Percentiles rank a stretch among this genome's conserved stretches.
These are phyloP conservation scores for Uropetala carovei DNA, from an alignment of 2,888 invertebrate species.

Conservation along the genomic window DNA sequence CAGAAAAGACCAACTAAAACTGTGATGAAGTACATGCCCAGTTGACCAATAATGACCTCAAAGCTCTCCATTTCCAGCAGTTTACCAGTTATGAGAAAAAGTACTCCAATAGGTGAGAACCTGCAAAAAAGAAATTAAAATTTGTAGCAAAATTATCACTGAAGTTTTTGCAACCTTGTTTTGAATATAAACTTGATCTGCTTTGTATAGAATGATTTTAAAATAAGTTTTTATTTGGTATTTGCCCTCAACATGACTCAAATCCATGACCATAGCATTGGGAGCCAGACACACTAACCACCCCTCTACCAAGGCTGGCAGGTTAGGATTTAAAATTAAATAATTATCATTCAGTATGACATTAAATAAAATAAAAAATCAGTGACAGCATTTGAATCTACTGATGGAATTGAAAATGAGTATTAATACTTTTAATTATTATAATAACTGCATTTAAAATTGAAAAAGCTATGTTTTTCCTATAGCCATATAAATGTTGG, in stretches of 20 bases:
- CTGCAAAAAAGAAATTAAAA: slow-evolving; percentile 76
- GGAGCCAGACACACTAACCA: not conserved
- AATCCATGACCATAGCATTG: not conserved
- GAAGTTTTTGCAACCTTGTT: not conserved
- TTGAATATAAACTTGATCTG: not conserved
- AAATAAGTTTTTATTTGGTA: no score
- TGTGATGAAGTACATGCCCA: slow-evolving; percentile 95
- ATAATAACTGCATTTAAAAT: no score
- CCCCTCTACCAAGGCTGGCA: not conserved
- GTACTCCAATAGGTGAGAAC: slow-evolving; percentile 93
- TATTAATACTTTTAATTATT: no score
- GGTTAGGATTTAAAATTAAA: no score
- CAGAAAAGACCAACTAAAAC: slow-evolving; percentile 93
- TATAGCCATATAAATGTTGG: no score
- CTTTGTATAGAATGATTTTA: not conserved
- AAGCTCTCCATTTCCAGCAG: slow-evolving; percentile 94
- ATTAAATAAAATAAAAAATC: no score
- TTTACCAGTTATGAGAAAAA: slow-evolving; percentile 92
- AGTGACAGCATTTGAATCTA: no score
- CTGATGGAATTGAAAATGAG: no score
- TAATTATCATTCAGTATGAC: no score
- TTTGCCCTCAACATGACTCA: not conserved
- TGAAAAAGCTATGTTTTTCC: no score
- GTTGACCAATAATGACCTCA: slow-evolving; percentile 87
- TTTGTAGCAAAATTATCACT: not conserved